Evolutionary conservation across 2,113 vertebrate species (phyloP), one percentile per base, ranked within the genome.

Genomic region (Grantiella picta): DNA sequence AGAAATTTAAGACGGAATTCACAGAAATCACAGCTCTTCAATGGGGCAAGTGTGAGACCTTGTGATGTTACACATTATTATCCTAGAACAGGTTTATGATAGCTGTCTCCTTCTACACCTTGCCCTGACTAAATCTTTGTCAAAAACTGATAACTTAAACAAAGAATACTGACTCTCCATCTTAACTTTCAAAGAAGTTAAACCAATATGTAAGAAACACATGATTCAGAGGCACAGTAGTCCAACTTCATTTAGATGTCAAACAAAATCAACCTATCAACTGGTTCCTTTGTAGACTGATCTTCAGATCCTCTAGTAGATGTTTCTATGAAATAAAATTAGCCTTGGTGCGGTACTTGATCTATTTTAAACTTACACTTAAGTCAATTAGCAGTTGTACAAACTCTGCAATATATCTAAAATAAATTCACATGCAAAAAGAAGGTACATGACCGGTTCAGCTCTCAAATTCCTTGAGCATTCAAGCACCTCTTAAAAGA

Each of bases 21-120:
- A 86, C 59, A 95, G 66, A 94, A 87, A 77, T 57, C 86, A 75
- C 35, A 82, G 75, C 52, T 94, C 44, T 84, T 96, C 90, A 75
- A 4, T 36, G 61, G 38, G 35, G 27, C 53, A 95, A 86, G 19
- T 59, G 35, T 29, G 45, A 94, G 61, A 40, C 23, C 50, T 78
- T 61, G 22, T 65, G 49, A 71, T 81, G 29, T 63, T 79, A 61
- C 33, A 68, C 36, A 44, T n/a, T 57, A 60, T 53, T 35, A 45
- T 50, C 15, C 54, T 53, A 21, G 20, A 50, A 64, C 24, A 83
- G 66, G 45, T 72, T 83, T 75, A 69, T 22, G 22, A 64, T 25
- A 63, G 17, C 5, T 80, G 20, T 60, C 27, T 25, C 56, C 64
- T 89, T 76, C 50, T 57, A 70, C n/a, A 35, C 18, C 14, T 78